Evolutionary conservation across 1,140 invertebrate genomes (phyloP).

Genomic region (Drosophila sp.): DNA sequence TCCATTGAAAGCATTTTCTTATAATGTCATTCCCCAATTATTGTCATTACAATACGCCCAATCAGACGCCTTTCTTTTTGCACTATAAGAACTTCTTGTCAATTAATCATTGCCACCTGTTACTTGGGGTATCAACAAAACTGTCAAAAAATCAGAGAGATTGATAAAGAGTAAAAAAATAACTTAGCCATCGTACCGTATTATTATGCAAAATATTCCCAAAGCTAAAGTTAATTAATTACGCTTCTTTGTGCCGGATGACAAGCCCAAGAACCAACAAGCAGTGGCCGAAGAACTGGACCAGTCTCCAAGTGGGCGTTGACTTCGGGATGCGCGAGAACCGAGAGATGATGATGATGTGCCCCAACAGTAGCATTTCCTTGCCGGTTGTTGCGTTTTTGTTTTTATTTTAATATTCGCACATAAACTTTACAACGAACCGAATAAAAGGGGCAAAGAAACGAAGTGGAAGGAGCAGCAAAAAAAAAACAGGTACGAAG

Average conservation of each 20-base stretch:
- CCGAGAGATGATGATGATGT: background rate
- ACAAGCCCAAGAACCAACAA: constrained; percentile 18
- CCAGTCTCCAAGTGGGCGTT: constrained; percentile 48
- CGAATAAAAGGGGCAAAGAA: constrained; percentile 10
- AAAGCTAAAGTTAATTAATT: constrained; percentile 40
- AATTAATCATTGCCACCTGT: constrained; percentile 38
- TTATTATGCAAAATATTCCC: constrained; percentile 14
- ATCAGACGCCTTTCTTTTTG: constrained; percentile 18
- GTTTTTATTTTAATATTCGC: constrained; percentile 57
- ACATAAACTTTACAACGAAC: constrained; percentile 25
- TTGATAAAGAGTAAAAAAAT: constrained; percentile 30
- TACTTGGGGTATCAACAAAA: constrained; percentile 35
- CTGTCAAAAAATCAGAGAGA: constrained; percentile 26
- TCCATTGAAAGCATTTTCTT: too few species aligned
- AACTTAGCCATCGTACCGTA: constrained; percentile 4
- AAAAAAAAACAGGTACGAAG: constrained; percentile 25
- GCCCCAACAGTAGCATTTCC: constrained; percentile 6
- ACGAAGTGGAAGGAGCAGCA: constrained; percentile 7
- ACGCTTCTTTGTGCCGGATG: constrained; percentile 28
- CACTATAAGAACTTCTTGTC: background rate
- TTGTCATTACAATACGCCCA: background rate
- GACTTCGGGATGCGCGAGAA: constrained; percentile 22
- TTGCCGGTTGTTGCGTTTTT: constrained; percentile 42
- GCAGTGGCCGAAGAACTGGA: constrained; percentile 39
- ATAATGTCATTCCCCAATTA: background rate